Conservation (phyloP, 2,113 vertebrate genomes). For the Marcusenius ussheri region DNA sequence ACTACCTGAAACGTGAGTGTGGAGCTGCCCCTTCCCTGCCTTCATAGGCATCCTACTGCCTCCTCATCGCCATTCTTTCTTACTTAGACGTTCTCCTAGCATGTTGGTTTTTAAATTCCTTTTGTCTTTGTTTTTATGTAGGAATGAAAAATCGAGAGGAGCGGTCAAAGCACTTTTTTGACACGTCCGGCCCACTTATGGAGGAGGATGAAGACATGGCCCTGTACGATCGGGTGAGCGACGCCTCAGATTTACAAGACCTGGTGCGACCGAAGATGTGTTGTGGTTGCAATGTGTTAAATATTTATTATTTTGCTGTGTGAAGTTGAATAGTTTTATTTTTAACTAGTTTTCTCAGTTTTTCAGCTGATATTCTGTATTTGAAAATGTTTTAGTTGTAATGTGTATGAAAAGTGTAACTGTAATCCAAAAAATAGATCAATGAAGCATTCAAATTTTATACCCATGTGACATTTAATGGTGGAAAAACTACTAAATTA, state of each 20-base stretch:
- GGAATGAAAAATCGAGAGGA: conserved; percentile 98
- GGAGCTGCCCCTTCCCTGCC: background rate
- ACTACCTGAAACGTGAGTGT: conserved; percentile 90
- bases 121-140: conserved; percentile 37
- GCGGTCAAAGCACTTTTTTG: conserved; percentile 92
- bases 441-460: background rate
- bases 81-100: background rate
- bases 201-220: conserved; percentile 84
- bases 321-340: background rate
- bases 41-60: background rate
- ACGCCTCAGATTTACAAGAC: background rate
- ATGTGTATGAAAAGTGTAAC: background rate
- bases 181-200: conserved; percentile 83
- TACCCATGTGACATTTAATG: background rate
- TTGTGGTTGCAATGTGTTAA: background rate
- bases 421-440: background rate
- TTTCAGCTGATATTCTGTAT: background rate
- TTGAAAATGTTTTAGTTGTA: background rate
- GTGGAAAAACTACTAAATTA: background rate
- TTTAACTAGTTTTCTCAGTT: background rate
- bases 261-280: background rate
- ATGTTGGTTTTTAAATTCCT: background rate
- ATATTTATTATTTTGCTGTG: background rate
- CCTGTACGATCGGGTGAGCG: conserved; percentile 76
- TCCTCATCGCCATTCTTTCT: background rate